Base-by-base conservation (phyloP, 2,888 invertebrate genomes). In the Melangyna quadrimaculata region DNA sequence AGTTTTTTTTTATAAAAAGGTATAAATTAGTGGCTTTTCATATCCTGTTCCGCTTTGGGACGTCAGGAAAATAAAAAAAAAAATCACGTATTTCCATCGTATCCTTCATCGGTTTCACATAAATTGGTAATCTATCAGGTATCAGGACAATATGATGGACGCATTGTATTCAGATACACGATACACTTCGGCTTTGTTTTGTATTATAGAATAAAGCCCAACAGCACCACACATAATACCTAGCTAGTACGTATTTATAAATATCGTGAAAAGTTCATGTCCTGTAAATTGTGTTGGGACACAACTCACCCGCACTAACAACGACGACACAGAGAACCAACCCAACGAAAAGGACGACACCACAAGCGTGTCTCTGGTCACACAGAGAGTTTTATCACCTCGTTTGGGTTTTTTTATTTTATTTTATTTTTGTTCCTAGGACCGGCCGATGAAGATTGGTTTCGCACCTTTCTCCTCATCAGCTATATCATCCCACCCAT, bases 361-460 rank as follows among this genome's bases (percentile, higher is more conserved):
- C 40, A 27, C 19, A 40, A 43, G 10, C 43, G n/a, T 40, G 29
- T 29, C 27, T 27, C 27, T 45, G 45, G 32, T 27, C 43, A 27
- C 77, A 67, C 53, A 72, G 67, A 45, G 57, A 65, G 63, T 83
- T 83, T 74, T 78, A 83, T 83, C 78, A 74, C 78, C 70, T 79
- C 65, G 57, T 61, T 69, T 24, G 57, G 19, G 51, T 32, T 53
- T 27, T 4, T 27, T 53, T 27, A 8, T n/a, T 27, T 29, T 4
- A 4, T 12, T 27, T 12, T 53, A 9, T 8, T 65, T 63, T 24
- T 37, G 65, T 32, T 59, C 27, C 57, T 37, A 53, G 61, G 40
- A 67, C 17, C 57, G 40, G 59, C 17, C 57, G 43, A 57, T 32
- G 55, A 70, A 71, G 57, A 71, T 59, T 77, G 78, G 22, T 55